Conservation (phyloP, 2,797 vertebrate genomes). For the Urocyon cinereoargenteus region DNA sequence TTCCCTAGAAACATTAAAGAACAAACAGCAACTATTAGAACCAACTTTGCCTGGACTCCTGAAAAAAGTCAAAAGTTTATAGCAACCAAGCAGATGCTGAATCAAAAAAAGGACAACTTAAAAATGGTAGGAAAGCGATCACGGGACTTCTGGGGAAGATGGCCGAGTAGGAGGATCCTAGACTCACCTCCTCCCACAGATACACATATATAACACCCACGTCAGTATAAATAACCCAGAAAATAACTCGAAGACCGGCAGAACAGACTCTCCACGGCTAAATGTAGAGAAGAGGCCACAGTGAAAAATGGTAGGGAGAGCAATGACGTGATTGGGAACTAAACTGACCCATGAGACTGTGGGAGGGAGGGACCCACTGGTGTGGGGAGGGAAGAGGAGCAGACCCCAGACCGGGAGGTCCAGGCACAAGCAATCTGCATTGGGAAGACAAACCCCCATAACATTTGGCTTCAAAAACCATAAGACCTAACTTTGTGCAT, state of each 20-base stretch:
- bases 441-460: neutral
- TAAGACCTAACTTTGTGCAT: neutral
- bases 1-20: neutral
- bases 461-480: neutral
- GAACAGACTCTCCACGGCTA: neutral
- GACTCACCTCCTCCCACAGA: neutral
- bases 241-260: neutral
- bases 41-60: neutral
- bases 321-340: neutral
- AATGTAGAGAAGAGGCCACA: neutral
- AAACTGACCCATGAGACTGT: neutral
- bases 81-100: neutral
- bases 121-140: neutral
- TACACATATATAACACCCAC: neutral
- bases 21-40: neutral
- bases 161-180: neutral
- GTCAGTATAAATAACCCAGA: neutral
- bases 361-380: neutral
- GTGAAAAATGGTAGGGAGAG: neutral
- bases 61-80: neutral
- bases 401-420: neutral
- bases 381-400: neutral
- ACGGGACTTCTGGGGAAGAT: neutral
- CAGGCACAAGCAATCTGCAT: neutral
- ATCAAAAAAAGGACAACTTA: neutral